These are phyloP conservation scores for Tragelaphus eurycerus DNA, from an alignment of 2,797 vertebrate species.

Conservation along the genomic window DNA sequence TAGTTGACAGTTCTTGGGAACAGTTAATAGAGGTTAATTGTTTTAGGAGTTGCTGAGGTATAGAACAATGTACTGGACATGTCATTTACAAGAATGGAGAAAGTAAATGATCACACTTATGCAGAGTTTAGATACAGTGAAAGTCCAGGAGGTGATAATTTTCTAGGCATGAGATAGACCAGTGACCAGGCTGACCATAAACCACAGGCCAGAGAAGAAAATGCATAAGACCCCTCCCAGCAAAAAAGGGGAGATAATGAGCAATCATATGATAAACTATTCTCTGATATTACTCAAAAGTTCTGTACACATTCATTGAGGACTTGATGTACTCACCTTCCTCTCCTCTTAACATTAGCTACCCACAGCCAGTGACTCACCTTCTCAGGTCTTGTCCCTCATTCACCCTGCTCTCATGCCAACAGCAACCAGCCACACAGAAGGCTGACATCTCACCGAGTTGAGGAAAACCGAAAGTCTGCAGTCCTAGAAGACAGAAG, in stretches of 20 bases:
- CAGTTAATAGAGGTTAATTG: not conserved
- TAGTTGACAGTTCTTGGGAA: not conserved
- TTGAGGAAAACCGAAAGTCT: not conserved
- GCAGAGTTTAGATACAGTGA: not conserved
- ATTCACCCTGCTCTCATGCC: not conserved
- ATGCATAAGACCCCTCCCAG: accelerated
- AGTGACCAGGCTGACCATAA: not conserved
- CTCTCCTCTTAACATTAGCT: not conserved
- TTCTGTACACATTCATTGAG: not conserved
- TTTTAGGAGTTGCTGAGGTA: not conserved
- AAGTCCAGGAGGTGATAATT: not conserved
- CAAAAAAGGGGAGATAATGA: not conserved
- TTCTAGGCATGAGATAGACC: not conserved
- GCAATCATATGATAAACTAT: not conserved
- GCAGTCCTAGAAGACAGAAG: not conserved
- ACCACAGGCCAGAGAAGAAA: not conserved
- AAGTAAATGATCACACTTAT: not conserved
- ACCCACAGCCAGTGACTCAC: too few species aligned
- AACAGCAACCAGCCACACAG: not conserved
- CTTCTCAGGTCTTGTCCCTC: not conserved
- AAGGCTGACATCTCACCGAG: not conserved
- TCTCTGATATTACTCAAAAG: not conserved
- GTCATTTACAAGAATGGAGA: not conserved
- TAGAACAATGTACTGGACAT: not conserved
- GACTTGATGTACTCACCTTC: not conserved